A percentile compares a stretch with the other conserved stretches of the same genome.
Evolutionary conservation across 2,113 vertebrate species (phyloP).

Genomic region (Mastomys natalensis): DNA sequence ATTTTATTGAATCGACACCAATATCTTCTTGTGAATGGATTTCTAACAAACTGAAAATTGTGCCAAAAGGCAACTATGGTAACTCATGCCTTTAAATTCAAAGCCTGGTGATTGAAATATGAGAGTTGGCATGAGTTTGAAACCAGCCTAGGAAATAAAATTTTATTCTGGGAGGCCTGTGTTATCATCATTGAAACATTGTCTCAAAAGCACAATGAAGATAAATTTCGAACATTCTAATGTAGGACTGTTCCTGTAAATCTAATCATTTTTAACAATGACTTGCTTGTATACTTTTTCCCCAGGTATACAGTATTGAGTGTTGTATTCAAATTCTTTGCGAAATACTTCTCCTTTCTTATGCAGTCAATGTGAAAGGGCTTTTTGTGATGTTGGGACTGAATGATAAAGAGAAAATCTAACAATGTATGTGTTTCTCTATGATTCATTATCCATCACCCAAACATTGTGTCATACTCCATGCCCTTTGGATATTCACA

Average conservation of each 20-base stretch:
- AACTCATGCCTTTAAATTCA: neutral
- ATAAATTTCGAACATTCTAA: conserved; percentile 1
- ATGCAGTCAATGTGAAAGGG: neutral
- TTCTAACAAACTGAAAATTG: conserved; percentile 9
- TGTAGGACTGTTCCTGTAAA: neutral
- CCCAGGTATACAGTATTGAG: neutral
- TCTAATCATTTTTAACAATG: neutral
- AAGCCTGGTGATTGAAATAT: neutral
- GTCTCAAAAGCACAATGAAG: neutral
- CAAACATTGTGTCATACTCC: neutral
- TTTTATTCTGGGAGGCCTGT: neutral
- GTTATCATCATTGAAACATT: neutral
- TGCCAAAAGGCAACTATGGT: too few species aligned
- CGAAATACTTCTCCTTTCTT: neutral
- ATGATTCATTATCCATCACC: neutral
- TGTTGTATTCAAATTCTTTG: neutral
- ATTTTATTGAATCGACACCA: neutral
- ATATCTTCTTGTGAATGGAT: conserved; percentile 64
- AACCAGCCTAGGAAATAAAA: neutral
- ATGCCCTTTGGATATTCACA: neutral
- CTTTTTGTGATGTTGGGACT: neutral
- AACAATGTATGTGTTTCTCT: neutral
- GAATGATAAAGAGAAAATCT: neutral
- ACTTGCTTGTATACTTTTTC: neutral
- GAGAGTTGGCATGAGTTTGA: neutral